Evolutionary conservation across 1,140 invertebrate genomes (phyloP).

Genomic region (Drosophila pruinosa): DNA sequence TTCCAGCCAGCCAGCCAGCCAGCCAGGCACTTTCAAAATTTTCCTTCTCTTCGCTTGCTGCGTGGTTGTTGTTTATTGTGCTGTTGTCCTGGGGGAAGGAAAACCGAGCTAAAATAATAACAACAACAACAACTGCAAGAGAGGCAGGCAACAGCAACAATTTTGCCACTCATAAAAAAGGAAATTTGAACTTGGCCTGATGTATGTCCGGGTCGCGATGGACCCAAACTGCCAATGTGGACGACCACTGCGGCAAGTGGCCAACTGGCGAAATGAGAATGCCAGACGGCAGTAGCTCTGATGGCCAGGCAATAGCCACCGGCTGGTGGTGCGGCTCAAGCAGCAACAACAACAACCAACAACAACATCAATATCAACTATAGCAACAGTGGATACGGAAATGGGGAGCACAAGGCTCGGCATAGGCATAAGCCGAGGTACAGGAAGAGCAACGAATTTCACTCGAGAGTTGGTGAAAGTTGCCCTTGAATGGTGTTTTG

Average conservation of each 20-base stretch:
- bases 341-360: no score
- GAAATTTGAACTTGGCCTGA: constrained; percentile 79
- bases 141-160: constrained; percentile 31
- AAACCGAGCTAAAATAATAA: constrained; percentile 41
- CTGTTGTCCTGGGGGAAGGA: not conserved
- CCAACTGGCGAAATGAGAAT: constrained; percentile 65
- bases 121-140: constrained; percentile 21
- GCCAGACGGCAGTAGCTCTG: constrained; percentile 58
- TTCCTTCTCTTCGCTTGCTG: constrained; percentile 27
- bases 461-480: constrained; percentile 70
- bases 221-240: constrained; percentile 66
- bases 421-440: not conserved
- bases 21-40: constrained; percentile 70
- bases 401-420: not conserved
- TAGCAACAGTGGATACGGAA: not conserved
- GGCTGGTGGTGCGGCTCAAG: constrained; percentile 15
- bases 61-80: not conserved
- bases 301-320: constrained; percentile 8
- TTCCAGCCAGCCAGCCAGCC: constrained; percentile 24
- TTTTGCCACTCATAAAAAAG: constrained; percentile 58
- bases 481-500: constrained; percentile 78
- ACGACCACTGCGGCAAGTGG: constrained; percentile 71
- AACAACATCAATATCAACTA: constrained; percentile 17
- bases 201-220: constrained; percentile 66
- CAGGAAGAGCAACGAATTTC: constrained; percentile 37